Evolutionary conservation across 2,888 invertebrate species (phyloP).

Genomic region (Orthosia gracilis): DNA sequence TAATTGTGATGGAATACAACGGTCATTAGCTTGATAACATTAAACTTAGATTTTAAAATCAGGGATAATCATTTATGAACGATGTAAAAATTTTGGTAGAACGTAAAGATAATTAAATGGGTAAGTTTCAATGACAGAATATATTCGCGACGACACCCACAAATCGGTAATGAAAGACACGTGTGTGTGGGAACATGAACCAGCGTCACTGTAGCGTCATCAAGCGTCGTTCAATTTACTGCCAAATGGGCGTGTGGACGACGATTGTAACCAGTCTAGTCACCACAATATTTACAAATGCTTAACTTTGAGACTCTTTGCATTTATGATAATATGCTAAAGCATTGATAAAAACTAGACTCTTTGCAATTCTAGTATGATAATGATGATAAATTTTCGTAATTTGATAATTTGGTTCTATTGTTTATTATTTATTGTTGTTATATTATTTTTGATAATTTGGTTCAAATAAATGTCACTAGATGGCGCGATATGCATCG

Average conservation of each 20-base stretch:
- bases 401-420: too few relatives aligned
- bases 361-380: too few relatives aligned
- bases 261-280: conserved; percentile 14
- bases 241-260: conserved; percentile 57
- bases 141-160: conserved; percentile 44
- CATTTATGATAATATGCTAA: not conserved
- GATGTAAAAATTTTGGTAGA: not conserved
- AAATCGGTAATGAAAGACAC: conserved; percentile 38
- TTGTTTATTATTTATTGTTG: too few relatives aligned
- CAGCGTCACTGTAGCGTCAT: conserved; percentile 56
- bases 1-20: not conserved
- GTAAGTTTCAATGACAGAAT: conserved; percentile 8
- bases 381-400: too few relatives aligned
- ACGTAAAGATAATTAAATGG: not conserved
- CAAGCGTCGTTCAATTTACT: conserved; percentile 40
- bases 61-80: not conserved
- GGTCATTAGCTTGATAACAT: not conserved
- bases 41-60: not conserved
- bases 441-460: too few relatives aligned
- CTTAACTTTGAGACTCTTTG: conserved; percentile 19
- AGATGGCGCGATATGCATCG: too few relatives aligned
- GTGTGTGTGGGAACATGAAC: conserved; percentile 43
- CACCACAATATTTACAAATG: conserved; percentile 50
- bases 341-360: conserved; percentile 1
- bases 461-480: too few relatives aligned